Evolutionary conservation across 2,888 invertebrate genomes (phyloP).

Genomic region (Eristalinus sepulchralis): DNA sequence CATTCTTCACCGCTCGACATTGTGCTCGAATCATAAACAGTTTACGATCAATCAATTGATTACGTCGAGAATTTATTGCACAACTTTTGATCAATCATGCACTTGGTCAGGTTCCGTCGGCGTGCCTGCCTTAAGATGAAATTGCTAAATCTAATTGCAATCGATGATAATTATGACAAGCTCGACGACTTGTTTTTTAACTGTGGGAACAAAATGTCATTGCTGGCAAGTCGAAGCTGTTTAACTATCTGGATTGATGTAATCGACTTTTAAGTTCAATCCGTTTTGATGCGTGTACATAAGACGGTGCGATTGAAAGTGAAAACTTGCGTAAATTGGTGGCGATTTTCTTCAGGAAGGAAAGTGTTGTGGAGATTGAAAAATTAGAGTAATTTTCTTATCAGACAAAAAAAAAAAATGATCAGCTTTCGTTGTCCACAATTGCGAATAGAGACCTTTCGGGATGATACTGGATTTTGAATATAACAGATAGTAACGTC

Average conservation of each 20-base stretch:
- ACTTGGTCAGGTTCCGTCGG: background rate
- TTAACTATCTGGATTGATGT: background rate
- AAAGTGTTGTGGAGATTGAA: background rate
- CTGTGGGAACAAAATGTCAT: background rate
- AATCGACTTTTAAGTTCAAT: background rate
- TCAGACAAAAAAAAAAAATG: too few relatives aligned
- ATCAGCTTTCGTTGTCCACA: too few relatives aligned
- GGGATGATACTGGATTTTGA: too few relatives aligned
- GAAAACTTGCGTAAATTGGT: background rate
- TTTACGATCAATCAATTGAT: background rate
- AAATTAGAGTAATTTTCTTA: too few relatives aligned
- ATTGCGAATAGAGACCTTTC: too few relatives aligned
- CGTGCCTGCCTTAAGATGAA: background rate
- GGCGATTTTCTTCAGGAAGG: background rate
- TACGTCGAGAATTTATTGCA: background rate
- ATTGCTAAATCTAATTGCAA: background rate
- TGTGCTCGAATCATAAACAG: background rate
- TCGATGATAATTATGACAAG: background rate
- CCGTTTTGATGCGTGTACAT: background rate
- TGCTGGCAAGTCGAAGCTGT: background rate
- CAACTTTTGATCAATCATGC: background rate
- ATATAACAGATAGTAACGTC: too few relatives aligned
- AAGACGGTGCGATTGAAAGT: background rate
- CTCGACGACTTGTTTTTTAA: background rate
- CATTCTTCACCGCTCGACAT: background rate